A percentile compares a stretch with the other conserved stretches of the same genome.
These are phyloP conservation scores for Polydrusus cervinus DNA, from an alignment of 2,888 invertebrate genomes.

Conservation along the genomic window DNA sequence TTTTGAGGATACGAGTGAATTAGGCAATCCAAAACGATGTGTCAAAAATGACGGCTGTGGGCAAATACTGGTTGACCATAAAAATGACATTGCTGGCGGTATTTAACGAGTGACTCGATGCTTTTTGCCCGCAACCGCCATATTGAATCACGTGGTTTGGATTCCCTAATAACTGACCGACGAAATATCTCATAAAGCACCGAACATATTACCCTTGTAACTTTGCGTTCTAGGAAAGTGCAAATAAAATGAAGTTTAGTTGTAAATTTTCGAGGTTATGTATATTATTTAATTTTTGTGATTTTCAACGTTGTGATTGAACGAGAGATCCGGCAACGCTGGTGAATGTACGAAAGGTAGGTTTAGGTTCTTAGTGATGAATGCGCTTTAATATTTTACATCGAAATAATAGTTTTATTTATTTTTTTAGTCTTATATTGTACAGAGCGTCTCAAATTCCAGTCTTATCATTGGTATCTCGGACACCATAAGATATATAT, in stretches of 20 bases:
- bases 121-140: no score
- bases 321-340: constrained; percentile 39
- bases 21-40: no score
- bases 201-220: constrained; percentile 26
- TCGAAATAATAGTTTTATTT: constrained; percentile 41
- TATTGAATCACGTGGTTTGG: no score
- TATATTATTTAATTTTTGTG: constrained; percentile 41
- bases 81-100: no score
- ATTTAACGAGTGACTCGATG: no score
- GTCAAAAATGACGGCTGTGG: no score
- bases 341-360: constrained; percentile 14
- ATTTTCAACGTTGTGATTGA: constrained; percentile 47
- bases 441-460: background rate
- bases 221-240: constrained; percentile 54
- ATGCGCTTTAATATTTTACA: constrained; percentile 35
- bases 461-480: no score
- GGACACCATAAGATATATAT: no score
- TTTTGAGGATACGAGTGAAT: constrained; percentile 13
- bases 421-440: constrained; percentile 2
- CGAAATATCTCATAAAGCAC: background rate
- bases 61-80: no score
- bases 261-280: constrained; percentile 29
- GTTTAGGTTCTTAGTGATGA: constrained; percentile 30
- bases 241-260: constrained; percentile 31
- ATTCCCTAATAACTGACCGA: no score